Conservation (phyloP, 2,888 invertebrate species). For the Drymonia ruficornis region DNA sequence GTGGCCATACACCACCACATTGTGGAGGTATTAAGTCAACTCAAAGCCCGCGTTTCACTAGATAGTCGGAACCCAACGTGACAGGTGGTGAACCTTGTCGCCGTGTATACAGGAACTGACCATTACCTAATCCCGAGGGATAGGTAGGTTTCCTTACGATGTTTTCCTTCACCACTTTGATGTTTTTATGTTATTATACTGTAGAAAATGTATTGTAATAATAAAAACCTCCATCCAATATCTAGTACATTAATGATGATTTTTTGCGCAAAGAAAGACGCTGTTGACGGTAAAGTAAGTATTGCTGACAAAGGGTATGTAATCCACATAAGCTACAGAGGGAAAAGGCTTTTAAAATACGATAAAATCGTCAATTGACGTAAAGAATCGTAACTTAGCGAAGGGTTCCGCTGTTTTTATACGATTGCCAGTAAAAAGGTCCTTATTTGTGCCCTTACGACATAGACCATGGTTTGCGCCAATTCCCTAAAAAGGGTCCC, state of each 20-base stretch:
- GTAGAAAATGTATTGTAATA: too few species aligned
- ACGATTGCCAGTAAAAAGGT: conserved; percentile 27
- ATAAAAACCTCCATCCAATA: too few species aligned
- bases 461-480: not conserved
- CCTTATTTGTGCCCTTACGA: conserved; percentile 26
- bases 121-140: too few species aligned
- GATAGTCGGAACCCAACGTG: too few species aligned
- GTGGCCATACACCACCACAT: too few species aligned
- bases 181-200: too few species aligned
- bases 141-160: too few species aligned
- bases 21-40: too few species aligned
- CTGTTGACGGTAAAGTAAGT: conserved; percentile 8
- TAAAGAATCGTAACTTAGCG: conserved; percentile 28
- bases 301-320: conserved; percentile 17
- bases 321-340: conserved; percentile 29
- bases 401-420: conserved; percentile 31
- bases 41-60: too few species aligned
- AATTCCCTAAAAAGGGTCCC: not conserved
- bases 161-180: too few species aligned
- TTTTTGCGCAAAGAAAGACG: not conserved
- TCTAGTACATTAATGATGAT: not conserved
- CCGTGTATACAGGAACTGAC: too few species aligned
- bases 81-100: too few species aligned
- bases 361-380: conserved; percentile 29
- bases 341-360: conserved; percentile 26